Percentiles rank a stretch among this genome's conserved stretches.
These are phyloP conservation scores for Tragelaphus strepsiceros DNA, from an alignment of 2,113 vertebrate genomes.

Conservation along the genomic window DNA sequence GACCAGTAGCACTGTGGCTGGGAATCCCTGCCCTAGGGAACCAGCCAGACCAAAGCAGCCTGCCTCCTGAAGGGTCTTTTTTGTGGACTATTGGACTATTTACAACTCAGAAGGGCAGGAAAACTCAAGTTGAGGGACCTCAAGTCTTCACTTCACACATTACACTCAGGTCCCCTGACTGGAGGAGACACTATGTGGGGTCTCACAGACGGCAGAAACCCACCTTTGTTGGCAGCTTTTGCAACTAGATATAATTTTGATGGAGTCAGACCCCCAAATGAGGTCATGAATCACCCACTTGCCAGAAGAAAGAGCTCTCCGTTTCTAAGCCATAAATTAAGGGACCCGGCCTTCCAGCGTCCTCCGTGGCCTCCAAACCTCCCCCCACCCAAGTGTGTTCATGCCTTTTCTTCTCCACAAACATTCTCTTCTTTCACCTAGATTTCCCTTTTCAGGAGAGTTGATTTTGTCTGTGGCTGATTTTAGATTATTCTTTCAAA, in stretches of 20 bases:
- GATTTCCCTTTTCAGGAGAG: neutral
- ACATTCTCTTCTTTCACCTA: neutral
- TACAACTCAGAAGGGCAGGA: neutral
- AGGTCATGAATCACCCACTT: neutral
- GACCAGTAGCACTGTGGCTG: fast-evolving
- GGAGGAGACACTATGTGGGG: neutral
- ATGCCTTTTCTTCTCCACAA: neutral
- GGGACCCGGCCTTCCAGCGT: neutral
- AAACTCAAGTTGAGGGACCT: neutral
- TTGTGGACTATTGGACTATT: no score
- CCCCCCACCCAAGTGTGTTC: fast-evolving
- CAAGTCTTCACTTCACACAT: neutral
- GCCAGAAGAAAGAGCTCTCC: neutral
- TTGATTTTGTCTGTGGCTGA: neutral
- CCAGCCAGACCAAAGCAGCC: neutral
- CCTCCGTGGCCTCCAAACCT: neutral
- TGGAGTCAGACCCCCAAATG: neutral
- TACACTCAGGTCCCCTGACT: neutral
- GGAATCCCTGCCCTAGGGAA: neutral
- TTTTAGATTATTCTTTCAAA: slow-evolving; percentile 41
- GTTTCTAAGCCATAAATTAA: neutral
- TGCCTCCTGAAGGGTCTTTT: neutral
- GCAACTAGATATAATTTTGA: neutral
- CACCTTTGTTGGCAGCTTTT: neutral
- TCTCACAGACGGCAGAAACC: neutral